A percentile compares a stretch with the other conserved stretches of the same genome.
Conservation (phyloP, 2,113 vertebrate species). For the Nannospalax galili region DNA sequence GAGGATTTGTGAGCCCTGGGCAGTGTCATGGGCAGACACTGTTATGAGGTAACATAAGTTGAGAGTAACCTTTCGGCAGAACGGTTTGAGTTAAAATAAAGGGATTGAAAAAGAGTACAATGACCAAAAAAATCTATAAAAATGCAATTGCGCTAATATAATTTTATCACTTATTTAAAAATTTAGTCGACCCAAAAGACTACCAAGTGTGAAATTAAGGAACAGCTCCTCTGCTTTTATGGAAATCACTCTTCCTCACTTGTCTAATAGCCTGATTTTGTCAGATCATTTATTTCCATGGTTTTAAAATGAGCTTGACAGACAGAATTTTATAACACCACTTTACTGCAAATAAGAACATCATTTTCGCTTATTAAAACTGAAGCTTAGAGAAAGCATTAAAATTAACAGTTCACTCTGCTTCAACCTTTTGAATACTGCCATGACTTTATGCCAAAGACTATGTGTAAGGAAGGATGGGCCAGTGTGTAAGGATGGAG, state of each 20-base stretch:
- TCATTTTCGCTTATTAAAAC: conserved; percentile 93
- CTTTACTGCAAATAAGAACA: conserved; percentile 93
- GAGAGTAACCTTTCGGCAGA: conserved; percentile 88
- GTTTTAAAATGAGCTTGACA: conserved; percentile 92
- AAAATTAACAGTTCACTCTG: conserved; percentile 91
- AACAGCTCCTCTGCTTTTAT: conserved; percentile 90
- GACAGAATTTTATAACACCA: conserved; percentile 92
- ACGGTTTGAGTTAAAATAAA: conserved; percentile 89
- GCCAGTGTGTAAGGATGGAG: not conserved
- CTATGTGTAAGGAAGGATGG: conserved; percentile 72
- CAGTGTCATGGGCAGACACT: conserved; percentile 77
- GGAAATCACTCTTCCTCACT: conserved; percentile 92
- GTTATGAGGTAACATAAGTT: conserved; percentile 85
- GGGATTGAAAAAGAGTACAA: conserved; percentile 91
- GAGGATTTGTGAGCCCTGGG: conserved; percentile 78
- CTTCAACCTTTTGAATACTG: conserved; percentile 90
- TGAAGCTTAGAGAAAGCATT: conserved; percentile 92
- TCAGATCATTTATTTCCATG: conserved; percentile 93
- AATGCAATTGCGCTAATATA: conserved; percentile 92
- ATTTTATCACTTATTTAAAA: conserved; percentile 94
- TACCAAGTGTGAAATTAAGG: conserved; percentile 93
- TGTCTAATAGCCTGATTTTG: conserved; percentile 92
- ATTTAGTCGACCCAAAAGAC: conserved; percentile 93
- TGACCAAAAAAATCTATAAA: conserved; percentile 93
- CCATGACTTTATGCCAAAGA: conserved; percentile 82